Base-by-base conservation (phyloP, 64 coral and sea anemone species). In the Acropora tenuis region DNA sequence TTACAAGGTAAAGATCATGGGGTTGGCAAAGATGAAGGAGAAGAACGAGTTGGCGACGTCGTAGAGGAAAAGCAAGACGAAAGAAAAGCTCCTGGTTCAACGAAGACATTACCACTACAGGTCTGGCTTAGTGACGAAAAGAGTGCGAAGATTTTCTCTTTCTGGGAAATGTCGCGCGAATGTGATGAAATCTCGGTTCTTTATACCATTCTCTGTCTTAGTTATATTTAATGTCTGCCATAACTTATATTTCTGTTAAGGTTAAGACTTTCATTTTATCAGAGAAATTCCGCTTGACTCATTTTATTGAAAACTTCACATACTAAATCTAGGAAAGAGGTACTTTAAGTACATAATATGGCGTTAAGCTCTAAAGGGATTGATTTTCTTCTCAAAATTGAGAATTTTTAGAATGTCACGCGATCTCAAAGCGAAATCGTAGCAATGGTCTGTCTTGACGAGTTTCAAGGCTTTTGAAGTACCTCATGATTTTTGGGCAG, bases 121-220 rank as follows among this genome's bases (percentile, higher is more conserved):
- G 82, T 85, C 82, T 85, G 82, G 82, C 68, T 85, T 71, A 85
- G 63, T 85, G 63, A 49, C 10, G 45, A 68, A 85, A 49, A 85
- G 82, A 85, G 50, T 85, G 42, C 61, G 46, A 71, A 68, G 16
- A n/a, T 85, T 85, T 69, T 85, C 30, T 30, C 8, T 19, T 17
- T 11, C 72, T 50, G 82, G 44, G 45, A 72, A 85, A 44, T 3
- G 44, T 61, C 10, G 12, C 13, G 40, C 53, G 12, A 71, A 40
- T 71, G 6, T 40, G 20, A 20, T 71, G 20, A 15, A 71, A 30
- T 30, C 30, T 30, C 30, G 5, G 5, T 59, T 17, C 63, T 68
- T 71, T 30, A 71, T 71, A 30, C 13, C 18, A 71, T 2, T 66
- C 30, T 30, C 30, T 30, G 30, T 30, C 30, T 30, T 30, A 30